These are phyloP conservation scores for Drosophila neonasuta DNA, from an alignment of 2,888 invertebrate species.

Conservation along the genomic window DNA sequence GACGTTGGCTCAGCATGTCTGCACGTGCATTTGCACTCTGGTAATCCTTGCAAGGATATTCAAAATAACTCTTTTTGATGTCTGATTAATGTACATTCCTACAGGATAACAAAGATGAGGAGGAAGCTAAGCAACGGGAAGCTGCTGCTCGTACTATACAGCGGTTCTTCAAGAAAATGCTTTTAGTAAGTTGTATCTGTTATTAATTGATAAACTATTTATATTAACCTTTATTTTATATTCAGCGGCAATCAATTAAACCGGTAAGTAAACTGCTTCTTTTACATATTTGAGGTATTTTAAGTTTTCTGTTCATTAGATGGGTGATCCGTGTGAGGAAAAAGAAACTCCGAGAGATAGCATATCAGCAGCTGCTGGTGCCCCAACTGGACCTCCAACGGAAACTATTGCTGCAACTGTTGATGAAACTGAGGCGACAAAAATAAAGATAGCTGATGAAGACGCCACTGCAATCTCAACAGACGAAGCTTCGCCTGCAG, in stretches of 20 bases:
- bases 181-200: slow-evolving; percentile 30
- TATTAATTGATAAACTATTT: not conserved
- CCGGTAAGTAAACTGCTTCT: slow-evolving; percentile 33
- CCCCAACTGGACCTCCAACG: not conserved
- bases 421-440: not conserved
- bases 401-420: not conserved
- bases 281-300: not conserved
- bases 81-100: not conserved
- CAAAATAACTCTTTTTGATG: not conserved
- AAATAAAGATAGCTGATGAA: not conserved
- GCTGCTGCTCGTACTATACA: slow-evolving; percentile 59
- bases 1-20: slow-evolving; percentile 45
- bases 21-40: slow-evolving; percentile 56
- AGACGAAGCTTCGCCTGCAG: slow-evolving; percentile 2
- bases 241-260: slow-evolving; percentile 38
- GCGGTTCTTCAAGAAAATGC: slow-evolving; percentile 56
- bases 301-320: not conserved
- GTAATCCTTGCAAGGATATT: slow-evolving; percentile 28
- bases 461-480: not conserved
- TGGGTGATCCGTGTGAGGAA: slow-evolving; percentile 40
- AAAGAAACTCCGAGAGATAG: slow-evolving; percentile 25
- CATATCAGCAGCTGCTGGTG: not conserved
- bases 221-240: not conserved
- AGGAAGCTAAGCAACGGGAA: slow-evolving; percentile 24
- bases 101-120: slow-evolving; percentile 37